phyloP scores from a whole-genome alignment of 2,113 vertebrate genomes.

The Danionella cerebrum region DNA sequence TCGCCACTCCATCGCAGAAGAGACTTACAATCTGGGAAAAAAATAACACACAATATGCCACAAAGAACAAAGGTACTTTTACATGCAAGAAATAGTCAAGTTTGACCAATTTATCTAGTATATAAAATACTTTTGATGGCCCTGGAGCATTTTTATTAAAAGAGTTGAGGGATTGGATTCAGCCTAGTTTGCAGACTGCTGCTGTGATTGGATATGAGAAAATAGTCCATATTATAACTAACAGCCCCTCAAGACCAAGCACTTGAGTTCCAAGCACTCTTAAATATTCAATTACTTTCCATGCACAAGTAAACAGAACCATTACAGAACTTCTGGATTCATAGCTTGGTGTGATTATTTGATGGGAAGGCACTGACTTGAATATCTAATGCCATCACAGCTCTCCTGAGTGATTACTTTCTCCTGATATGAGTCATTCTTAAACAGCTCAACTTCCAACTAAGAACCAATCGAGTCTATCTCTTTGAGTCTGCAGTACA shows the following conservation, averaged over 20 bases:
- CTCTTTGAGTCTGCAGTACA: neutral
- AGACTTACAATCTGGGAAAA: too few species aligned
- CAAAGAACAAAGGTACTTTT: too few species aligned
- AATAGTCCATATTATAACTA: neutral
- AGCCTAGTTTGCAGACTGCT: too few species aligned
- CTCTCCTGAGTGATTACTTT: neutral
- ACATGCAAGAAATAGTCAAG: too few species aligned
- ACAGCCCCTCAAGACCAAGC: neutral
- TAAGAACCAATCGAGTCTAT: neutral
- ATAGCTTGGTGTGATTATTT: neutral
- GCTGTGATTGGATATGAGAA: neutral
- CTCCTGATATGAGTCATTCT: neutral
- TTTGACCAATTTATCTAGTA: too few species aligned
- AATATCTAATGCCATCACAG: neutral
- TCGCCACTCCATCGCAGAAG: too few species aligned
- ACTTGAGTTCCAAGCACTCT: neutral
- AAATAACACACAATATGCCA: too few species aligned
- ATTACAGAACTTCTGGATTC: neutral
- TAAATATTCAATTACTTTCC: conserved; percentile 13
- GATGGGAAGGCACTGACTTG: neutral
- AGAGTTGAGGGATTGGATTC: neutral
- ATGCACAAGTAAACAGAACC: neutral
- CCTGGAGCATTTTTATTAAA: neutral
- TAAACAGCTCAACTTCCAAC: neutral
- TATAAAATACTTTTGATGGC: neutral